Base-by-base conservation (phyloP, 1,140 invertebrate species). In the Drosophila arizonae region DNA sequence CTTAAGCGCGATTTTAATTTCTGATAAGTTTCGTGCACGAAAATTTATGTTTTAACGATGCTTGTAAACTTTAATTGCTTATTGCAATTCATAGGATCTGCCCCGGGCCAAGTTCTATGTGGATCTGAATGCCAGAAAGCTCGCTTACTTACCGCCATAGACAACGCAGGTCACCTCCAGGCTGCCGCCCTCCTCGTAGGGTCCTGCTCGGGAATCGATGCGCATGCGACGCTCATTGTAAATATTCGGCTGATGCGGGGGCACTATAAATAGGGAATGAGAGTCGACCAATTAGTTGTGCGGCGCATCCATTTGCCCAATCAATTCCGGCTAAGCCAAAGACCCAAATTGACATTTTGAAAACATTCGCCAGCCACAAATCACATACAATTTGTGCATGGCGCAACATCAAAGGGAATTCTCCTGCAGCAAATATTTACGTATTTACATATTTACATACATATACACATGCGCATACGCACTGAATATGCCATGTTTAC, bases 161-260 rank as follows among this genome's bases (percentile, higher is more conserved):
- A 97, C 96, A 65, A 96, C 94, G 92, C 97, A 98, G 71, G 94
- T 95, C 60, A 98, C 93, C 90, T 95, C 94, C 92, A 97, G 95
- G 66, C 95, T 94, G 11, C 95, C 94, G 17, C 96, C 96, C 92
- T 97, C 97, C 81, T 95, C 94, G 92, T 97, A 98, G 51, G 97
- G 97, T 52, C 97, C 97, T 36, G 97, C 96, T 10, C 94, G 92
- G 6, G 93, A 93, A 66, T 93, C 91, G 61, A 97, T 94, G 82
- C 95, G 94, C 77, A 94, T 94, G 48, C 95, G 96, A 63, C 94
- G 93, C 72, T 96, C 96, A 90, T 97, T 96, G 77, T 96, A 94
- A 81, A 98, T 96, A 66, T 94, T 95, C 33, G 96, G 96, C 81
- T 95, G 95, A 71, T 95, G 94, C 0, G 96, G 96, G 39, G 96